Conservation (phyloP, 2,888 invertebrate genomes). For the Lumbricus terrestris region DNA sequence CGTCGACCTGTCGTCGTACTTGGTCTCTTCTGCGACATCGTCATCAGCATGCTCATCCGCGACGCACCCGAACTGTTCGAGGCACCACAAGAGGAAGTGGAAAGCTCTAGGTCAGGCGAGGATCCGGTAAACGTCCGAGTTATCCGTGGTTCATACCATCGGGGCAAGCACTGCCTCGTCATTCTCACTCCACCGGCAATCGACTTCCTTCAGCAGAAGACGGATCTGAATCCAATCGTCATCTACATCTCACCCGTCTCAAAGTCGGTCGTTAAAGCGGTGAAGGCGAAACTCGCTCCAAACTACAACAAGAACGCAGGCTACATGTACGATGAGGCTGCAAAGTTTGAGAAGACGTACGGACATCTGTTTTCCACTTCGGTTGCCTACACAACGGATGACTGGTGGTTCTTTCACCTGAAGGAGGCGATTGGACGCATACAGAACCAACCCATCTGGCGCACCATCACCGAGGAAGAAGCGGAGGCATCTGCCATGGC, state of each 20-base stretch:
- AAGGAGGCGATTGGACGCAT: conserved; percentile 34
- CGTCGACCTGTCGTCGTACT: conserved; percentile 37
- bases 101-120: conserved; percentile 24
- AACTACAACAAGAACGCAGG: conserved; percentile 30
- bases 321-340: conserved; percentile 38
- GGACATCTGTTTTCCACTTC: conserved; percentile 36
- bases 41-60: conserved; percentile 31
- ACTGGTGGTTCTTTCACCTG: conserved; percentile 35
- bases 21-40: conserved; percentile 39
- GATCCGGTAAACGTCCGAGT: conserved; percentile 25
- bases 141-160: conserved; percentile 26
- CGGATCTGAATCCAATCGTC: conserved; percentile 38
- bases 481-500: not conserved
- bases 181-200: conserved; percentile 36
- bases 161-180: conserved; percentile 36
- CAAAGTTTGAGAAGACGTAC: conserved; percentile 34
- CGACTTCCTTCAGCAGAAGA: conserved; percentile 29
- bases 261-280: conserved; percentile 34
- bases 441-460: conserved; percentile 37
- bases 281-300: conserved; percentile 35
- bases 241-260: conserved; percentile 36
- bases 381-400: conserved; percentile 35
- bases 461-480: conserved; percentile 19
- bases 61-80: conserved; percentile 34
- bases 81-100: conserved; percentile 32